Percentiles rank a stretch among this genome's conserved stretches.
Conservation (phyloP, 2,113 vertebrate genomes). For the Cottus gobio region DNA sequence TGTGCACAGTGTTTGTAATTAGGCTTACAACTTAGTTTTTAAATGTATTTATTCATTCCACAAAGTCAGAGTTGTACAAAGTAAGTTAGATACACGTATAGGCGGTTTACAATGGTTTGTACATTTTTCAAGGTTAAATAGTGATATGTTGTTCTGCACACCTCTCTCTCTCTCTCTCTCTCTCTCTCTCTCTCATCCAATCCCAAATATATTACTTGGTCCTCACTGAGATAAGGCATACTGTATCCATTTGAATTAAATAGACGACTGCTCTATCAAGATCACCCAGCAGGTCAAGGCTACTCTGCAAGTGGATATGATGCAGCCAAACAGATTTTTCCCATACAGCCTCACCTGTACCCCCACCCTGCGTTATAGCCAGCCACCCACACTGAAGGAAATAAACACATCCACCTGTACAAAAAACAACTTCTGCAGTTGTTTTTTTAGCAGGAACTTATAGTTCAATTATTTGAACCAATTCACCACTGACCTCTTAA, state of each 20-base stretch:
- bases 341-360: slow-evolving; percentile 8
- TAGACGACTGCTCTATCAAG: slow-evolving; percentile 67
- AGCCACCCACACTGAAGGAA: slow-evolving; percentile 16
- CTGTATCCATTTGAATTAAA: slow-evolving; percentile 76
- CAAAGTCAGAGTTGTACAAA: neutral
- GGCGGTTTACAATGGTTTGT: slow-evolving; percentile 3
- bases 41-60: neutral
- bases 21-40: neutral
- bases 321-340: slow-evolving; percentile 52
- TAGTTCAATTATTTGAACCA: slow-evolving; percentile 5
- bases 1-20: neutral
- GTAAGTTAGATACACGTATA: slow-evolving; percentile 9
- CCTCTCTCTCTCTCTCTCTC: neutral
- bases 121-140: slow-evolving; percentile 49
- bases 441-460: neutral
- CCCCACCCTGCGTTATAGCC: slow-evolving; percentile 24
- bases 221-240: slow-evolving; percentile 68
- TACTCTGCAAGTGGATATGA: slow-evolving; percentile 62
- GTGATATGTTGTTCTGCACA: slow-evolving; percentile 25
- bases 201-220: slow-evolving; percentile 72
- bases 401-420: neutral
- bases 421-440: neutral
- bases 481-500: neutral
- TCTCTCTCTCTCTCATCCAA: slow-evolving; percentile 41
- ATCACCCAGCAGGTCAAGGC: slow-evolving; percentile 71